Evolutionary conservation across 1,140 invertebrate species (phyloP).

Genomic region (Saccostrea glomerata): DNA sequence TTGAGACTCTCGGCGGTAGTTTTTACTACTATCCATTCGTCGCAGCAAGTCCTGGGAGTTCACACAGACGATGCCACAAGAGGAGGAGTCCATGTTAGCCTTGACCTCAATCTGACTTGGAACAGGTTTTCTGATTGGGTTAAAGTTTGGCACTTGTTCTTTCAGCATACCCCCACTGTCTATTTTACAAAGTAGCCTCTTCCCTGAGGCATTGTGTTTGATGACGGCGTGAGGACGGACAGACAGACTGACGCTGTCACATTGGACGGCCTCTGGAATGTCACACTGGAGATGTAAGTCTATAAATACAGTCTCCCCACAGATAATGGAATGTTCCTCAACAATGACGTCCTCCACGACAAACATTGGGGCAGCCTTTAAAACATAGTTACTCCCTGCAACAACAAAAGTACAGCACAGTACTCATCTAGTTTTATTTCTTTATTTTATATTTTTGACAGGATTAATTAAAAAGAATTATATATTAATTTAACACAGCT

Average conservation of each 20-base stretch:
- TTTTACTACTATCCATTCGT: conserved; percentile 77
- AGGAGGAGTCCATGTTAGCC: conserved; percentile 84
- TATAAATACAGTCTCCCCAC: conserved; percentile 82
- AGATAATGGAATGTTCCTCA: conserved; percentile 74
- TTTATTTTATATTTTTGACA: too few relatives aligned
- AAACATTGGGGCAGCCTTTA: conserved; percentile 62
- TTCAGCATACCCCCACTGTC: conserved; percentile 63
- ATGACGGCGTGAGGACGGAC: conserved; percentile 45
- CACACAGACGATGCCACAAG: conserved; percentile 76
- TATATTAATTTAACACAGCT: too few relatives aligned
- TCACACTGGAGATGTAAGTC: conserved; percentile 82
- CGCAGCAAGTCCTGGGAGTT: conserved; percentile 73
- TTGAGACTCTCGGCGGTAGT: background rate
- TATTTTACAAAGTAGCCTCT: conserved; percentile 54
- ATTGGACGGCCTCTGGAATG: conserved; percentile 78
- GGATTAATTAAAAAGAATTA: too few relatives aligned
- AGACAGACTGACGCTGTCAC: conserved; percentile 63
- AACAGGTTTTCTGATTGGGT: conserved; percentile 59
- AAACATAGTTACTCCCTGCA: conserved; percentile 38
- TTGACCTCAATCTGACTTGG: conserved; percentile 83
- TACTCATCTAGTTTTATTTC: too few relatives aligned
- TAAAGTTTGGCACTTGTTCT: conserved; percentile 63
- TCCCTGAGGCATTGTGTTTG: conserved; percentile 43
- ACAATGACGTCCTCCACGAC: conserved; percentile 46
- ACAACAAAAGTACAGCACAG: conserved; percentile 10